Evolutionary conservation across 2,113 vertebrate species (phyloP).

Genomic region (Abramis brama): DNA sequence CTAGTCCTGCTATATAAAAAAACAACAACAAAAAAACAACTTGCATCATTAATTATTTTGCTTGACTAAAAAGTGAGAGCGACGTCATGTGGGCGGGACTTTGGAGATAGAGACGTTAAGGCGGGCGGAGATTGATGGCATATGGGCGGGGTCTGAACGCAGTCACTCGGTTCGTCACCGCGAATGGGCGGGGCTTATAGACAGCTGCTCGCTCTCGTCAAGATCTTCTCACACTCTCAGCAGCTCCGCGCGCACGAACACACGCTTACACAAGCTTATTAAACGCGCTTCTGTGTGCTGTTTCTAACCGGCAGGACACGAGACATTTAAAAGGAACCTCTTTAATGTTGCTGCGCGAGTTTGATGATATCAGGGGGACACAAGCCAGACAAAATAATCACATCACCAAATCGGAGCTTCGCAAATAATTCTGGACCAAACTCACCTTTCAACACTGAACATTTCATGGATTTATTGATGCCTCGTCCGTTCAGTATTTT

Average conservation of each 20-base stretch:
- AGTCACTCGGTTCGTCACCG: not conserved
- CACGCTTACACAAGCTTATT: not conserved
- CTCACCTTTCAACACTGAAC: not conserved
- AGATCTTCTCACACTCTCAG: constrained; percentile 60
- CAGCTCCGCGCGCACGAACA: not conserved
- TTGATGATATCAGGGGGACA: not conserved
- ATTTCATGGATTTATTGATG: not conserved
- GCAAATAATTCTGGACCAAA: not conserved
- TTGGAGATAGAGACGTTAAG: not conserved
- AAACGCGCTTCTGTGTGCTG: not conserved
- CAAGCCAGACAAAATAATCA: constrained; percentile 6
- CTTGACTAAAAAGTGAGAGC: not conserved
- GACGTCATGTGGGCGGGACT: not conserved
- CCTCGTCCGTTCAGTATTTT: not conserved
- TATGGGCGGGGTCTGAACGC: not conserved
- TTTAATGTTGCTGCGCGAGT: not conserved
- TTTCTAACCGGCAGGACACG: not conserved
- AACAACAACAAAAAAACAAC: not conserved
- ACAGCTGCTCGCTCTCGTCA: constrained; percentile 79
- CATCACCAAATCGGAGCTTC: not conserved
- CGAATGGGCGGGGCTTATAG: constrained; percentile 64
- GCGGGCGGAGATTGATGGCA: not conserved
- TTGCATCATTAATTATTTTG: not conserved
- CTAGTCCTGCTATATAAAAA: not conserved
- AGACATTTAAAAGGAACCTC: not conserved